Evolutionary conservation across 64 coral and sea anemone genomes (phyloP).

Genomic region (Montipora capricornis): DNA sequence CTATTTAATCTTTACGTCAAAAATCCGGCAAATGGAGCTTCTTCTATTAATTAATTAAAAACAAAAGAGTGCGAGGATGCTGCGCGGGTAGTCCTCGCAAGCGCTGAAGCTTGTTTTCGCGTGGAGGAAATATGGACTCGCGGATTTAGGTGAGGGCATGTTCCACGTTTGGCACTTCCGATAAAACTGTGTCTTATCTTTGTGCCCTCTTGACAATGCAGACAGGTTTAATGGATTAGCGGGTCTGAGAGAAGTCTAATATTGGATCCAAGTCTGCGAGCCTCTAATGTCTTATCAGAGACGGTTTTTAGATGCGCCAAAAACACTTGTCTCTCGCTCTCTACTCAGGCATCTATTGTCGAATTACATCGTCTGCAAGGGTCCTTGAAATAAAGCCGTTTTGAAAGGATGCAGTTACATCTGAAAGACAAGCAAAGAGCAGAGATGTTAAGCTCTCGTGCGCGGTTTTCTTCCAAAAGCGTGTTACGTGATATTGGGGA

Average conservation of each 20-base stretch:
- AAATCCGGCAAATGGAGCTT: not conserved
- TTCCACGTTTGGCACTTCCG: not conserved
- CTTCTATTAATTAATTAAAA: not conserved
- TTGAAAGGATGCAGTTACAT: slow-evolving; percentile 30
- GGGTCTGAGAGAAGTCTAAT: not conserved
- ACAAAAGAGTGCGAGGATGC: not conserved
- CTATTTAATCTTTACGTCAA: no score
- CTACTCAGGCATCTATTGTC: slow-evolving; percentile 9
- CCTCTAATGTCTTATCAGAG: not conserved
- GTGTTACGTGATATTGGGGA: slow-evolving; percentile 21
- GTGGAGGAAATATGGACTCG: not conserved
- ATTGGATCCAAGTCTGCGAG: not conserved
- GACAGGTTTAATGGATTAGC: slow-evolving; percentile 33
- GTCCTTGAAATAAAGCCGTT: not conserved
- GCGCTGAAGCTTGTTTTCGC: not conserved
- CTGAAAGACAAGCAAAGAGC: not conserved
- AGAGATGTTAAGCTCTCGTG: slow-evolving; percentile 6
- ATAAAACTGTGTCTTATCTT: slow-evolving; percentile 31
- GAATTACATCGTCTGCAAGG: slow-evolving; percentile 5
- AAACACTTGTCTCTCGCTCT: slow-evolving; percentile 24
- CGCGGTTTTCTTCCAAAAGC: slow-evolving; percentile 4
- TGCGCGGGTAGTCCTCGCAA: not conserved
- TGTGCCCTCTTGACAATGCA: slow-evolving; percentile 23
- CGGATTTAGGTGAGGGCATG: not conserved
- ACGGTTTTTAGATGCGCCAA: slow-evolving; percentile 9